phyloP scores from a whole-genome alignment of 2,888 invertebrate species.

The Scaptomyza tumidula region DNA sequence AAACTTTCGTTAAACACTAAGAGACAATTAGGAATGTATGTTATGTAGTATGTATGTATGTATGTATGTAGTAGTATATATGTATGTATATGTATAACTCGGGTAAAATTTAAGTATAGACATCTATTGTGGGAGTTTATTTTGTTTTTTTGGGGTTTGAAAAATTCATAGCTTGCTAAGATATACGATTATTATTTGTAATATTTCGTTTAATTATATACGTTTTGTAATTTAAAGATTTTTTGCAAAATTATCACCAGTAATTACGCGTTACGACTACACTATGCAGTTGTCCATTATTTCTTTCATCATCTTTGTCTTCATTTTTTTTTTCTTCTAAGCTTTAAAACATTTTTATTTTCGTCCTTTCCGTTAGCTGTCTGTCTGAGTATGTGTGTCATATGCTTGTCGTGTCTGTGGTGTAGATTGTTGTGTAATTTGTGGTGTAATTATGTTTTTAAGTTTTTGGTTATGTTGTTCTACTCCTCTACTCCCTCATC shows the following conservation, averaged over 20 bases:
- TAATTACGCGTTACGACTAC: slow-evolving; percentile 82
- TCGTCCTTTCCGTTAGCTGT: slow-evolving; percentile 12
- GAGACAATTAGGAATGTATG: slow-evolving; percentile 63
- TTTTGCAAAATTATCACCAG: slow-evolving; percentile 83
- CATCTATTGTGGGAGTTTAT: slow-evolving; percentile 62
- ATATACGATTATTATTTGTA: slow-evolving; percentile 38
- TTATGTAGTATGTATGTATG: slow-evolving; percentile 34
- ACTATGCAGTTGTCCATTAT: slow-evolving; percentile 75
- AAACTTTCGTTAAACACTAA: slow-evolving; percentile 39
- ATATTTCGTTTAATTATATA: slow-evolving; percentile 36
- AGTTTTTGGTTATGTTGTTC: slow-evolving; percentile 39
- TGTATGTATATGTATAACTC: slow-evolving; percentile 33
- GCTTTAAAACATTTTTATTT: slow-evolving; percentile 37
- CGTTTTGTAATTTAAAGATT: slow-evolving; percentile 53
- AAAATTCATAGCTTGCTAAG: slow-evolving; percentile 68
- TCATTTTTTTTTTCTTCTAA: no score
- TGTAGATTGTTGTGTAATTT: slow-evolving; percentile 70
- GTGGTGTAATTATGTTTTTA: slow-evolving; percentile 77
- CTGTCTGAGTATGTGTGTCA: slow-evolving; percentile 29
- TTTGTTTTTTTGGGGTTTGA: neutral
- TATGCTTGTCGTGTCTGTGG: slow-evolving; percentile 46
- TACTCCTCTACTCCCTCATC: neutral
- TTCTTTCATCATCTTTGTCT: neutral
- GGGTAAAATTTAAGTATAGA: slow-evolving; percentile 62
- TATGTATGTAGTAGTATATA: slow-evolving; percentile 14